These are phyloP conservation scores for Hydraecia micacea DNA, from an alignment of 2,888 invertebrate species.

Conservation along the genomic window DNA sequence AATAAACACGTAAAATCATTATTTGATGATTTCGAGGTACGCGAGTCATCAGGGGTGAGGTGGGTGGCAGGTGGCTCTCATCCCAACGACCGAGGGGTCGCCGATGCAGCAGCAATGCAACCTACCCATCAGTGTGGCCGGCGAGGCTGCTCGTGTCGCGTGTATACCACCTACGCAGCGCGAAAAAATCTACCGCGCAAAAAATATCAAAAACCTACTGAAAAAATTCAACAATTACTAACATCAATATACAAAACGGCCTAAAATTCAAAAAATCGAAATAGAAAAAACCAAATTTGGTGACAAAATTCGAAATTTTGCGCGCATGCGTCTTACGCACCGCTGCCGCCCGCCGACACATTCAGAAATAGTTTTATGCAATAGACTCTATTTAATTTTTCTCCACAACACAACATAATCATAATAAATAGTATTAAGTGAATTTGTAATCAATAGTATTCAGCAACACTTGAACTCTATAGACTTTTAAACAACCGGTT, in stretches of 20 bases:
- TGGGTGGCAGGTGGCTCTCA: conserved; percentile 76
- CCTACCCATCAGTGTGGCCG: conserved; percentile 88
- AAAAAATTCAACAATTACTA: conserved; percentile 65
- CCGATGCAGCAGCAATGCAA: conserved; percentile 86
- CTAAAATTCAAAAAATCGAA: conserved; percentile 78
- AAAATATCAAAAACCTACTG: conserved; percentile 67
- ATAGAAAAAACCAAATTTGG: conserved; percentile 85
- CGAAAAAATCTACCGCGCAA: conserved; percentile 81
- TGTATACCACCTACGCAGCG: conserved; percentile 89
- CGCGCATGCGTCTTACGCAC: conserved; percentile 87
- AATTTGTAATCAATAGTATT: conserved; percentile 86
- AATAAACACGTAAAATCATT: conserved; percentile 89
- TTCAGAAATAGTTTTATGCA: conserved; percentile 89
- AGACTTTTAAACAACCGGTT: conserved; percentile 83
- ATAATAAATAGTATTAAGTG: conserved; percentile 87
- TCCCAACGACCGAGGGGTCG: conserved; percentile 74
- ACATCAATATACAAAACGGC: conserved; percentile 72
- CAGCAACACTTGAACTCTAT: conserved; percentile 90
- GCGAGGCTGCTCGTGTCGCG: conserved; percentile 88
- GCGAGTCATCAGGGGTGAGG: conserved; percentile 84
- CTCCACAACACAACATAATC: conserved; percentile 82
- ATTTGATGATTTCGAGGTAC: conserved; percentile 89
- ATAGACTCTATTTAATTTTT: conserved; percentile 88
- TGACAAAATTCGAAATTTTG: conserved; percentile 85
- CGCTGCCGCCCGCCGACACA: conserved; percentile 87